Conservation (phyloP, 2,113 vertebrate species). For the Osmerus mordax region DNA sequence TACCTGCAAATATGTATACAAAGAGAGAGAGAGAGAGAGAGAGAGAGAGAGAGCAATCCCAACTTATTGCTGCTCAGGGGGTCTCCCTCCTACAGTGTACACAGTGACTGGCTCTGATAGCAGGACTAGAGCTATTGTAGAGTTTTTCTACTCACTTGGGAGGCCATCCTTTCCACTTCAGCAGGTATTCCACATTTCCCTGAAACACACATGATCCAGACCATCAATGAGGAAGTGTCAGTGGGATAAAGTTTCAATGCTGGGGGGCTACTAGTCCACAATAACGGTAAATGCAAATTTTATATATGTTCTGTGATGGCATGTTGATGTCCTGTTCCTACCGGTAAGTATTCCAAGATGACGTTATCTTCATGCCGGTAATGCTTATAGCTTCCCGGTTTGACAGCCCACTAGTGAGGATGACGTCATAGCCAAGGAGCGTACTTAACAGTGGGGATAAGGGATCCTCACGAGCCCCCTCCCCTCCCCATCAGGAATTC, state of each 20-base stretch:
- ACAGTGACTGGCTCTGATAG: not conserved
- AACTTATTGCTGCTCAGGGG: not conserved
- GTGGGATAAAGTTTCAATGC: conserved; percentile 10
- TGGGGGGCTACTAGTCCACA: not conserved
- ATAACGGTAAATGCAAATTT: not conserved
- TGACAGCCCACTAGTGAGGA: conserved; percentile 29
- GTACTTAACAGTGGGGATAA: conserved; percentile 7
- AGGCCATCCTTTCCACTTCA: conserved; percentile 99
- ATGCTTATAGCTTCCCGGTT: conserved; percentile 12
- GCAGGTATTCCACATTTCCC: conserved; percentile 96
- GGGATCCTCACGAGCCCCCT: conserved; percentile 8
- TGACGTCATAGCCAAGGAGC: conserved; percentile 51
- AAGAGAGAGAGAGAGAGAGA: not conserved
- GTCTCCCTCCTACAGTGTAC: not conserved
- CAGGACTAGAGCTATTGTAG: not conserved
- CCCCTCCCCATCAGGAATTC: not conserved
- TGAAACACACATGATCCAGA: conserved; percentile 59
- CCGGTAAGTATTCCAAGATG: conserved; percentile 40
- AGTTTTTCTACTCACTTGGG: conserved; percentile 85
- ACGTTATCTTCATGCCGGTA: conserved; percentile 35
- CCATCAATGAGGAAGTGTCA: conserved; percentile 7
- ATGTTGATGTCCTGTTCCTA: not conserved
- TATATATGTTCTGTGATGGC: not conserved
- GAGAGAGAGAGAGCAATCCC: not conserved
- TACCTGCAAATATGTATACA: conserved; percentile 72